phyloP scores from a whole-genome alignment of 2,888 invertebrate genomes.

The Calliphora vomitoria region DNA sequence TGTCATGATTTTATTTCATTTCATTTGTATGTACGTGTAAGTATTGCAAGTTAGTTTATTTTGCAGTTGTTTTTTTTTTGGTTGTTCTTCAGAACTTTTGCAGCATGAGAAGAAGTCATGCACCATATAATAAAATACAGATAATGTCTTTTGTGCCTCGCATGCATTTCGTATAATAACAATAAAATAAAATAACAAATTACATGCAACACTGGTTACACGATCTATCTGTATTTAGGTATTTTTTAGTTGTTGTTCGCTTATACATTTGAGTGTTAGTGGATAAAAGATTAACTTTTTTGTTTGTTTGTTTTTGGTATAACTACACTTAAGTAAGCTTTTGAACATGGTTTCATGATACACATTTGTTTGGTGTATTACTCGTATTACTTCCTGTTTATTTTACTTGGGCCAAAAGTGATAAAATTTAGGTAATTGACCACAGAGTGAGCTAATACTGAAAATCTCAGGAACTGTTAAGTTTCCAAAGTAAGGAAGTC shows the following conservation, averaged over 20 bases:
- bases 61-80: constrained; percentile 5
- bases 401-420: constrained; percentile 26
- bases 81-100: constrained; percentile 56
- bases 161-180: constrained; percentile 78
- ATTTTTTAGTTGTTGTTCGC: constrained; percentile 19
- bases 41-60: neutral
- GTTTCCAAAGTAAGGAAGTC: no score
- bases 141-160: constrained; percentile 71
- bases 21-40: neutral
- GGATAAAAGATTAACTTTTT: constrained; percentile 55
- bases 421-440: constrained; percentile 46
- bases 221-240: constrained; percentile 70
- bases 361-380: constrained; percentile 17
- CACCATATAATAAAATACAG: constrained; percentile 69
- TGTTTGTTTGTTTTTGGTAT: constrained; percentile 14
- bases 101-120: constrained; percentile 68
- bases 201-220: constrained; percentile 82
- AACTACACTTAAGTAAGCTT: constrained; percentile 1
- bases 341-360: constrained; percentile 49
- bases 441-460: neutral
- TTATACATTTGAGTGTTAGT: constrained; percentile 50
- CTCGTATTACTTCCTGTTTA: constrained; percentile 62
- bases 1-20: constrained; percentile 61
- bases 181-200: constrained; percentile 83
- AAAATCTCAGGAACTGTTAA: no score